Evolutionary conservation across 2,888 invertebrate genomes (phyloP).

Genomic region (Drosophila demipolita): DNA sequence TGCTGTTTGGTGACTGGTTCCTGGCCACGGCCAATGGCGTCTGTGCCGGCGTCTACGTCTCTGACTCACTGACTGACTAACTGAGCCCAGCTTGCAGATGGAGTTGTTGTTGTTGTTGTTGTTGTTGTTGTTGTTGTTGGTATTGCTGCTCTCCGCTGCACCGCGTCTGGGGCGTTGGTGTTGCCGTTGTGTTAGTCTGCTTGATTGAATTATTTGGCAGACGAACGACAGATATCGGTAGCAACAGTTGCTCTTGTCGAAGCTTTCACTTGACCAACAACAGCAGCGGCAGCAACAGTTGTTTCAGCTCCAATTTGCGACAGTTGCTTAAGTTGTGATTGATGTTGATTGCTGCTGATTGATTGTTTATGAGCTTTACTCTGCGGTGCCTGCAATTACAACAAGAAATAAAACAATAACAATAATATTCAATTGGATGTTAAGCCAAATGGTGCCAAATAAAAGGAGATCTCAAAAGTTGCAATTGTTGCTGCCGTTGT

Average conservation of each 20-base stretch:
- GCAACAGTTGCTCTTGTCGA: conserved; percentile 21
- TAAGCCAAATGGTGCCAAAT: conserved; percentile 6
- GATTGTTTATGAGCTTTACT: conserved; percentile 49
- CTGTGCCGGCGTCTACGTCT: conserved; percentile 28
- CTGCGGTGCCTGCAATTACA: conserved; percentile 57
- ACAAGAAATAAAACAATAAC: conserved; percentile 15
- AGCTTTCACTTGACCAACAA: conserved; percentile 53
- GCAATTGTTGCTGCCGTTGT: conserved; percentile 4
- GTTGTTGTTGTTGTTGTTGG: conserved; percentile 1
- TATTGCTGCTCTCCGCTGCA: conserved; percentile 30
- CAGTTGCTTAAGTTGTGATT: conserved; percentile 61
- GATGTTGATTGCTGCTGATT: conserved; percentile 58
- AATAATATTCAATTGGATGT: conserved; percentile 38
- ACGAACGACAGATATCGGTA: conserved; percentile 23
- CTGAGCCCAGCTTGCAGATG: conserved; percentile 31
- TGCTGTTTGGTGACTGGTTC: conserved; percentile 48
- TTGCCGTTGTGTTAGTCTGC: conserved; percentile 25
- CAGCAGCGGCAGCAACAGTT: conserved; percentile 21
- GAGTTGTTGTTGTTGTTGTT: not conserved
- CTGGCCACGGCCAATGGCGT: conserved; percentile 60
- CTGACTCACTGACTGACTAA: conserved; percentile 73
- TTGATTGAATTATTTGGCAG: conserved; percentile 68
- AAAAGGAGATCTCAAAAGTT: conserved; percentile 11
- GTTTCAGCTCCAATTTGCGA: conserved; percentile 63
- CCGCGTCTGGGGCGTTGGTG: conserved; percentile 42